These are phyloP conservation scores for Salpingus planirostris DNA, from an alignment of 2,888 invertebrate species.

Conservation along the genomic window DNA sequence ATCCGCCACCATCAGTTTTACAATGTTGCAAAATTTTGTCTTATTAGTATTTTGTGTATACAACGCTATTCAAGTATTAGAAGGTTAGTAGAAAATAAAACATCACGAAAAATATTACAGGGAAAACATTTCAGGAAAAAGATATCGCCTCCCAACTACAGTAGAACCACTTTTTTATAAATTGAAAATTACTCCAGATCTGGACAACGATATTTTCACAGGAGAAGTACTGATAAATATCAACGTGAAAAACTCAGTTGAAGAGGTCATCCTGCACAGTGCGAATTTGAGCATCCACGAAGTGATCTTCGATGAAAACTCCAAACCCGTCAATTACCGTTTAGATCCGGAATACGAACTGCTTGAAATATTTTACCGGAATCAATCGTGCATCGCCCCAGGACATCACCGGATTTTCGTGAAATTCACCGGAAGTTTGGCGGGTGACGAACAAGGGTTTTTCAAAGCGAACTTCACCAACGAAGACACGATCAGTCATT, in stretches of 20 bases:
- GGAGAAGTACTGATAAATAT: slow-evolving; percentile 24
- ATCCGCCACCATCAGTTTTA: too few relatives aligned
- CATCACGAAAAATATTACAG: too few relatives aligned
- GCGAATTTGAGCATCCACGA: slow-evolving; percentile 21
- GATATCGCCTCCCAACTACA: slow-evolving; percentile 12
- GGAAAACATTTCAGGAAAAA: neutral
- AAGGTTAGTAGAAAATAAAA: too few relatives aligned
- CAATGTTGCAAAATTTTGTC: too few relatives aligned
- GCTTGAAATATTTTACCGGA: slow-evolving; percentile 8
- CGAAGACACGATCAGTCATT: too few relatives aligned
- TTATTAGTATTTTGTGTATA: too few relatives aligned
- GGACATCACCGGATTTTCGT: slow-evolving; percentile 50
- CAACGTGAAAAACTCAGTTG: slow-evolving; percentile 7
- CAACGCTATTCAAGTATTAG: too few relatives aligned
- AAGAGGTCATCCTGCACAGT: slow-evolving; percentile 24
- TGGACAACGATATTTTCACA: slow-evolving; percentile 20
- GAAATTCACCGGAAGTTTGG: slow-evolving; percentile 53
- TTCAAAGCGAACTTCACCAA: slow-evolving; percentile 43
- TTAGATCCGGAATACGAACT: slow-evolving; percentile 1
- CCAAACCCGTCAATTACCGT: slow-evolving; percentile 2
- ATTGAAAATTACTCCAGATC: slow-evolving; percentile 21
- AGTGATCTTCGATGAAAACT: slow-evolving; percentile 16
- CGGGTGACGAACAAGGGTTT: slow-evolving; percentile 57
- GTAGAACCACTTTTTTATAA: slow-evolving; percentile 22
- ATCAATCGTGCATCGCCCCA: slow-evolving; percentile 18